Evolutionary conservation across 2,113 vertebrate species (phyloP).

Genomic region (Gorilla gorilla): DNA sequence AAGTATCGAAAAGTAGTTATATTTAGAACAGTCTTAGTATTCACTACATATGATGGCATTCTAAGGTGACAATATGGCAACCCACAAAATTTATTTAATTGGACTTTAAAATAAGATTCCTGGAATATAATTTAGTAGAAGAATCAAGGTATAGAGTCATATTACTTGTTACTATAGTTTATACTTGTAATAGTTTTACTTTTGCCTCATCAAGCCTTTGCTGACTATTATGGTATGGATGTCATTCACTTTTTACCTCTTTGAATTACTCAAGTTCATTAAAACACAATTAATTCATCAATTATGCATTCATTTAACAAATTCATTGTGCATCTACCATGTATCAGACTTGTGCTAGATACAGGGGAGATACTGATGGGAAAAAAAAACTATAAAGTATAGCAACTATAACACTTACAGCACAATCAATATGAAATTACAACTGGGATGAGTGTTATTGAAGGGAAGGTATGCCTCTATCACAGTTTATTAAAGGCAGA

Average conservation of each 20-base stretch:
- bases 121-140: conserved; percentile 14
- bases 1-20: background rate
- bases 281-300: background rate
- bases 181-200: background rate
- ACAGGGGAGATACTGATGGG: background rate
- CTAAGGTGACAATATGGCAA: background rate
- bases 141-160: background rate
- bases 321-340: background rate
- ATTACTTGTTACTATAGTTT: conserved; percentile 22
- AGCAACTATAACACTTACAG: background rate
- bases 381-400: background rate
- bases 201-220: background rate
- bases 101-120: conserved; percentile 33
- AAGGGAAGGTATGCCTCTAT: background rate
- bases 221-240: background rate
- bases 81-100: conserved; percentile 18
- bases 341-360: background rate
- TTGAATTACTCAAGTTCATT: background rate
- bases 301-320: background rate
- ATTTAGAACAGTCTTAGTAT: conserved; percentile 6
- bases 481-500: background rate
- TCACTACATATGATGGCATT: background rate
- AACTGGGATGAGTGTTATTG: background rate
- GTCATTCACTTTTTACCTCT: background rate
- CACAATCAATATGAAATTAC: background rate